Base-by-base conservation (phyloP, 2,888 invertebrate species). In the Hypselothyrea guttata region DNA sequence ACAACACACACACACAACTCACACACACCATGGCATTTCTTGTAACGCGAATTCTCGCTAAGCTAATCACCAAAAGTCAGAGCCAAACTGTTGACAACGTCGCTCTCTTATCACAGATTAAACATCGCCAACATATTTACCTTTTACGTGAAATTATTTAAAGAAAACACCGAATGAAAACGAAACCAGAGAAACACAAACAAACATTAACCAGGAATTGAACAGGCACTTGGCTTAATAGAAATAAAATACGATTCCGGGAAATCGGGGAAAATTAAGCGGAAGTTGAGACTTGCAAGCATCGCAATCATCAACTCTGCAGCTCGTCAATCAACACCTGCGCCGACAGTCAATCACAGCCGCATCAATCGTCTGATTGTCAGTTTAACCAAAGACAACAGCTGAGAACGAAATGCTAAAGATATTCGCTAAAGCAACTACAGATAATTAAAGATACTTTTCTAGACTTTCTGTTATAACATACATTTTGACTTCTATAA, bases 31-130 rank as follows among this genome's bases (percentile, higher is more conserved):
- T 37, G 45, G 27, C 27, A 49, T 42, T 57, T 68, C 56, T 51
- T 70, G 78, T 75, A 75, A 76, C 75, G 81, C 81, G 84, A 83
- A 83, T 83, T 83, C 82, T 81, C 76, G 82, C 61, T 84, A 83
- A 83, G 77, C 82, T 83, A 83, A 83, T 83, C 82, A 84, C 68
- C 70, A 71, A 72, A 72, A 72, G 69, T 71, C 71, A 74, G 66
- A 62, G 67, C 74, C 74, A 82, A 71, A 44, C 66, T 59, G 59
- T 65, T 54, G 48, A 37, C 49, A 16, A 9, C 22, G 22, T 64
- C 55, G 7, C n/a, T n/a, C 59, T 44, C 68, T 72, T 73, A 72
- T 65, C 81, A 79, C 62, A 75, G 72, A 79, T 73, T 70, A 77
- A 77, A 77, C 78, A 78, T 64, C 18, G 38, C 69, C 58, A 63